A percentile compares a stretch with the other conserved stretches of the same genome.
These are phyloP conservation scores for Pachycephala philippinensis DNA, from an alignment of 2,113 vertebrate genomes.

Conservation along the genomic window DNA sequence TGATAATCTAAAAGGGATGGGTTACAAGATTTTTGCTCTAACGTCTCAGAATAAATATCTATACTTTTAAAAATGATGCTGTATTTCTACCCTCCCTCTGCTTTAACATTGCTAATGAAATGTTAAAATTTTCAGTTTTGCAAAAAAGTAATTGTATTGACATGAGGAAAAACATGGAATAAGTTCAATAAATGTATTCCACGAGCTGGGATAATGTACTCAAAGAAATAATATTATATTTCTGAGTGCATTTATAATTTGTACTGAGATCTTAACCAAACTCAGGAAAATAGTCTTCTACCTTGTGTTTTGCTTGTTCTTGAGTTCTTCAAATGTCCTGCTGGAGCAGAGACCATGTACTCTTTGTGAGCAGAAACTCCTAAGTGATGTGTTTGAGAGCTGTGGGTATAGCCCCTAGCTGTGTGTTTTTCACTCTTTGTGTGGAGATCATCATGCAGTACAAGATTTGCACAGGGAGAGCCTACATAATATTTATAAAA, in stretches of 20 bases:
- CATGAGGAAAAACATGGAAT: neutral
- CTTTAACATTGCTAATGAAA: neutral
- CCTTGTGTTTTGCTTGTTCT: neutral
- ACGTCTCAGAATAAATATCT: neutral
- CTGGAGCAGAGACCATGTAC: neutral
- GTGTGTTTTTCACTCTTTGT: neutral
- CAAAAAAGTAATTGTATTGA: neutral
- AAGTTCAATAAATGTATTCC: neutral
- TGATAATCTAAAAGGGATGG: neutral
- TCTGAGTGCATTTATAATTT: neutral
- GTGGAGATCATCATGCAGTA: neutral
- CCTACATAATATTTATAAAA: neutral
- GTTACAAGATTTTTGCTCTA: neutral
- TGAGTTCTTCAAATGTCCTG: neutral
- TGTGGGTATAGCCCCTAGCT: neutral
- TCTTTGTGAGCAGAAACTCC: neutral
- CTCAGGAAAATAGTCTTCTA: neutral
- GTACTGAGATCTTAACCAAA: neutral
- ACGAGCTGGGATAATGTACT: neutral
- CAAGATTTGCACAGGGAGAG: neutral
- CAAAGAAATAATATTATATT: neutral
- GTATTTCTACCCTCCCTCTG: neutral
- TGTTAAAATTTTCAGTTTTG: neutral
- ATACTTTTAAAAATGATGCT: neutral
- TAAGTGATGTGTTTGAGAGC: neutral